Evolutionary conservation across 92 coral and sea anemone genomes (phyloP).

Genomic region (Phenganax stokvisi): DNA sequence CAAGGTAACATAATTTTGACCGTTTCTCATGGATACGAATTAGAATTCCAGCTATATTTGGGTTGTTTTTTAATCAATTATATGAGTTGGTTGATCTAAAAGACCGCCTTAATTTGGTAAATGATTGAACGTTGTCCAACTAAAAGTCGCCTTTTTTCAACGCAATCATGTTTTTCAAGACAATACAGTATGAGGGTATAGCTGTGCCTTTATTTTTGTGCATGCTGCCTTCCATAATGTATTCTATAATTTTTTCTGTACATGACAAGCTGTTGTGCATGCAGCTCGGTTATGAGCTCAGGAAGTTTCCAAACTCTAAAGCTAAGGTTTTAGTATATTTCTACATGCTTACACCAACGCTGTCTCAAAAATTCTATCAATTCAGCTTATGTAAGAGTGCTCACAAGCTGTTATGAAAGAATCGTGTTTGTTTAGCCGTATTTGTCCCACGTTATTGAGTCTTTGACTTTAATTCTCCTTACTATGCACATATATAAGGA

Average conservation of each 20-base stretch:
- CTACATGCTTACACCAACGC: background rate
- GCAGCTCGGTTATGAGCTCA: no score
- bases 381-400: background rate
- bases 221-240: no score
- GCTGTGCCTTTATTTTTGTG: no score
- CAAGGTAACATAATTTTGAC: background rate
- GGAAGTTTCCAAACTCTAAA: no score
- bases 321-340: no score
- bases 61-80: slow-evolving; percentile 6
- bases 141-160: no score
- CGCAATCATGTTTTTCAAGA: no score
- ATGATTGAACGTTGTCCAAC: background rate
- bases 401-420: background rate
- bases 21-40: background rate
- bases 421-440: background rate
- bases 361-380: background rate
- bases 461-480: background rate
- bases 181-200: no score
- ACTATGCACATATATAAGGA: background rate
- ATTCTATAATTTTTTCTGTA: no score
- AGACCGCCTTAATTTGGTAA: background rate
- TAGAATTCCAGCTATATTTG: background rate
- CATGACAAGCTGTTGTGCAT: no score
- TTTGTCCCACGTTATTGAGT: background rate
- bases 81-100: background rate